Evolutionary conservation across 2,797 vertebrate species (phyloP), one percentile per base, ranked within the genome.

Genomic region (Rallus crepitans): DNA sequence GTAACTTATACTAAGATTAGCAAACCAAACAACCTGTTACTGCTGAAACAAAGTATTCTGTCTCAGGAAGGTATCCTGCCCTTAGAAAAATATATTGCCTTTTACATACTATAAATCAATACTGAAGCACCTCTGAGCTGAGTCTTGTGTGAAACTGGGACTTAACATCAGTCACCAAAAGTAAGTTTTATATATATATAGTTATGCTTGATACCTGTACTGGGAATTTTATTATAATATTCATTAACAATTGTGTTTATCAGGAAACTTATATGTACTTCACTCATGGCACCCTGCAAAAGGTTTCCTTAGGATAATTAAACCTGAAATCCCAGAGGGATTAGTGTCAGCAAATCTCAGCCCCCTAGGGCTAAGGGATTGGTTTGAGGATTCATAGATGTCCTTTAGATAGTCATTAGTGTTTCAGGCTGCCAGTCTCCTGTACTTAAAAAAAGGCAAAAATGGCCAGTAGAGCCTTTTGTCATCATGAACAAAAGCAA

Each of bases 261-360:
- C 39, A 42, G 45, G 56, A 30, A 82, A 65, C 20, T 76, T 53
- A 4, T 16, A 56, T 19, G 15, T 52, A 31, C 40, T 85, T 57
- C 91, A 85, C 20, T 61, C 40, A 35, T 63, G 42, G 40, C 20
- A 87, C 33, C 17, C 33, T 76, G 24, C 50, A 75, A 91, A 75
- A 86, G 53, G 86, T 72, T 76, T 92, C 66, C 69, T 33, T 25
- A 70, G 33, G 57, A 84, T 87, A 89, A 94, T 65, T 76, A 79
- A 83, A 55, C 33, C 35, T 90, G 76, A 89, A 90, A 86, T 89
- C 70, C 47, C 3, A 0, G n/a, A 8, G 18, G 16, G 50, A 90
- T 91, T 89, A 88, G 82, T 63, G 71, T 75, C 40, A 65, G 40
- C 19, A 91, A 87, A 92, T 73, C 25, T 52, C 47, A 69, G 14